Conservation (phyloP, 2,888 invertebrate genomes). For the Drosophila gaucha region DNA sequence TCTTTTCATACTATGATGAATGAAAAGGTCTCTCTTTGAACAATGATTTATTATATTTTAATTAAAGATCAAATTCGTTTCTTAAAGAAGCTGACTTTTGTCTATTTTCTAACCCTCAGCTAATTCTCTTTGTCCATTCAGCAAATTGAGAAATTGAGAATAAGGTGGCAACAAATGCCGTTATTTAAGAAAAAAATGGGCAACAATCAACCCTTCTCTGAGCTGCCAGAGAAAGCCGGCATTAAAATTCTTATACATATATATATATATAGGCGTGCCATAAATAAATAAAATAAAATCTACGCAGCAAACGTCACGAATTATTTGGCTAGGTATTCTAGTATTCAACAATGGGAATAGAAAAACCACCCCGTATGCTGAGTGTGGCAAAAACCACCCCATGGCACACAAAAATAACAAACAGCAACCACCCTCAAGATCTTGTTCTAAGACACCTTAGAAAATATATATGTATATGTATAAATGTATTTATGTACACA, state of each 20-base stretch:
- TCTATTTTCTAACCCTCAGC: neutral
- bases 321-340: slow-evolving; percentile 32
- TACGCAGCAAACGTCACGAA: slow-evolving; percentile 39
- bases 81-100: neutral
- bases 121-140: neutral
- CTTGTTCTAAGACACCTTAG: slow-evolving; percentile 49
- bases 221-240: slow-evolving; percentile 33
- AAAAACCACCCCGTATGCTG: slow-evolving; percentile 59
- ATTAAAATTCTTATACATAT: slow-evolving; percentile 50
- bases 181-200: slow-evolving; percentile 12
- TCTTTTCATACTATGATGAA: too few relatives aligned
- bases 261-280: slow-evolving; percentile 65
- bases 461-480: neutral
- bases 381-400: slow-evolving; percentile 58
- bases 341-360: slow-evolving; percentile 10
- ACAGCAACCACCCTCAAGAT: slow-evolving; percentile 58
- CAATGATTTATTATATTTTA: slow-evolving; percentile 1
- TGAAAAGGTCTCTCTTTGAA: too few relatives aligned
- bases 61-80: slow-evolving; percentile 5
- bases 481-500: neutral
- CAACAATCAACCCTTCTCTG: slow-evolving; percentile 49
- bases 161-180: slow-evolving; percentile 12
- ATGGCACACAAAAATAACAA: neutral
- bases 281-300: slow-evolving; percentile 62
- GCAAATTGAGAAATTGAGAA: slow-evolving; percentile 55